Conservation (phyloP, 2,888 invertebrate genomes). For the Drosophila paranaensis region DNA sequence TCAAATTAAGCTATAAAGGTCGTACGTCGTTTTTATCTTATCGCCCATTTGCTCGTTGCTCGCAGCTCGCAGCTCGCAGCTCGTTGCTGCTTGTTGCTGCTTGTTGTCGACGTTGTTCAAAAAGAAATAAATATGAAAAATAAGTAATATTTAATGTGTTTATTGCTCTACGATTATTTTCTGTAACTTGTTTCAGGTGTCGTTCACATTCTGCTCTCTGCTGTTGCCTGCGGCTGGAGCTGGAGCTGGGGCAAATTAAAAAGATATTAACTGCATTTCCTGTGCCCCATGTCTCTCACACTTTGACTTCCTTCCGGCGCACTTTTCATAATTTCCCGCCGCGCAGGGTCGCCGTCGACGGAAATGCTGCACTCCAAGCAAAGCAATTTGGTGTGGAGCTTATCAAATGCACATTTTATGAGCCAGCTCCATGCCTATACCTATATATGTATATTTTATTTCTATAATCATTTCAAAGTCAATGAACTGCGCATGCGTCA, state of each 20-base stretch:
- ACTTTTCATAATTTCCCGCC: constrained; percentile 48
- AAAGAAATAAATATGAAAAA: constrained; percentile 1
- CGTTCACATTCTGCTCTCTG: constrained; percentile 49
- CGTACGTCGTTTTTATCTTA: constrained; percentile 79
- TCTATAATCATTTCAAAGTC: constrained; percentile 61
- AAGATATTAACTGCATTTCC: constrained; percentile 78
- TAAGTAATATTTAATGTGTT: constrained; percentile 15
- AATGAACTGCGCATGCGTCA: constrained; percentile 71
- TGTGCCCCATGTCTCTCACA: constrained; percentile 69
- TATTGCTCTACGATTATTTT: constrained; percentile 45
- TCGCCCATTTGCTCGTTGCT: constrained; percentile 32
- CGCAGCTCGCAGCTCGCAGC: constrained; percentile 16
- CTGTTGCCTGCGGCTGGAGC: constrained; percentile 19
- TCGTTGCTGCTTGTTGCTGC: constrained; percentile 14
- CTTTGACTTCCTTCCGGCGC: constrained; percentile 73
- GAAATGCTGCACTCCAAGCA: constrained; percentile 58
- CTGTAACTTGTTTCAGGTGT: constrained; percentile 55
- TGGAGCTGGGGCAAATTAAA: constrained; percentile 58
- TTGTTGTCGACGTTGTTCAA: constrained; percentile 27
- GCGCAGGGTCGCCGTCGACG: constrained; percentile 16
- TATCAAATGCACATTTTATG: constrained; percentile 73
- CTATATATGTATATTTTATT: constrained; percentile 27
- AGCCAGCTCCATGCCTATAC: constrained; percentile 40
- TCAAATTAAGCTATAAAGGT: constrained; percentile 81
- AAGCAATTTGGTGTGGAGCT: constrained; percentile 56